Evolutionary conservation across 2,113 vertebrate genomes (phyloP), one percentile per base, ranked within the genome.

Genomic region (Bufo bufo): DNA sequence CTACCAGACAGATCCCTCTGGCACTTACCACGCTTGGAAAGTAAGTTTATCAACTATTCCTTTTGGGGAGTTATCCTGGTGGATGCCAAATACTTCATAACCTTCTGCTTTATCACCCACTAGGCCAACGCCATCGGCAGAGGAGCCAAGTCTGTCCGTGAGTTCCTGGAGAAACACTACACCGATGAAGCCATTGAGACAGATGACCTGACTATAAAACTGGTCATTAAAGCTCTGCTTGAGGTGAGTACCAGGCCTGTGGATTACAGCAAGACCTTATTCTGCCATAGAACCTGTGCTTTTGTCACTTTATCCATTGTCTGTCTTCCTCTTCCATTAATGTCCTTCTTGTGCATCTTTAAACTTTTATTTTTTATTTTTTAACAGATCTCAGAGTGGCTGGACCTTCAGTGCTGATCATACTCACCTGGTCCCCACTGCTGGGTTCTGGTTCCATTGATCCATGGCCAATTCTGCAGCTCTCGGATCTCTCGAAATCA

Each of bases 1-100:
- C 16, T 97, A 97, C 84, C 96, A 97, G 92, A 97, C 97, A 0
- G 97, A 97, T 43, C 97, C 97, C 14, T 97, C 96, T 0, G 97
- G 97, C 45, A 97, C 96, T 0, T 97, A 97, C 91, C 97, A 97
- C 0, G 97, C 96, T n/a, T 97, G 96, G 97, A 97, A 97, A 95
- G 96, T 96, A 91, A 92, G 94, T 86, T 1, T 45, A 20, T 0
- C 16, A n/a, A 4, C 20, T n/a, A 43, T 23, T 12, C n/a, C 3
- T 33, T 49, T 12, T 6, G 17, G 58, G 16, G 58, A 19, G 43
- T 7, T 23, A 49, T 59, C 0, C 7, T 74, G 47, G 50, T 72
- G 19, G 59, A 59, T 0, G 0, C 11, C 23, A 52, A 66, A 69
- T 13, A 84, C 82, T 66, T 69, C 14, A 47, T 61, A 3, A 71